Conservation (phyloP, 2,888 invertebrate genomes). For the Petrophora chlorosata region DNA sequence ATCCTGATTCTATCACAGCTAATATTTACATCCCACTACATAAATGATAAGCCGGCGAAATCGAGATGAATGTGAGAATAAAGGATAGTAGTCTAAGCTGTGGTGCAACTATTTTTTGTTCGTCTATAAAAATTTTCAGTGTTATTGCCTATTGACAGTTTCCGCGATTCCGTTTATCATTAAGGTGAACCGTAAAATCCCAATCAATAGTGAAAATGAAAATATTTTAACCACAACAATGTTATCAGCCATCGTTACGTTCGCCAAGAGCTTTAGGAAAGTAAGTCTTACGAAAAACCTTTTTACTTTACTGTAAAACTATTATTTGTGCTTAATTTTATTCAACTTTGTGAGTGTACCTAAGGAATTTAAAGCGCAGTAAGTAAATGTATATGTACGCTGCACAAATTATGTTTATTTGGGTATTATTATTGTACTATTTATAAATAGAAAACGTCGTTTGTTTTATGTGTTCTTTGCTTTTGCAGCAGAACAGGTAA, state of each 20-base stretch:
- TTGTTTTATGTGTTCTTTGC: too few relatives aligned
- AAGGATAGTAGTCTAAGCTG: background rate
- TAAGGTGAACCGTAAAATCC: background rate
- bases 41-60: conserved; percentile 5
- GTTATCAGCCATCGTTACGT: conserved; percentile 6
- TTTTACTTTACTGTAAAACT: background rate
- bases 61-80: background rate
- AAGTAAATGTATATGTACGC: too few relatives aligned
- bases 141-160: conserved; percentile 10
- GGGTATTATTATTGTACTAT: too few relatives aligned
- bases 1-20: conserved; percentile 46
- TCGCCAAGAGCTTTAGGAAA: conserved; percentile 8
- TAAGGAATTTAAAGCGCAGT: too few relatives aligned
- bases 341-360: too few relatives aligned
- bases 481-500: too few relatives aligned
- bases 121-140: background rate
- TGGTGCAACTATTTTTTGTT: background rate
- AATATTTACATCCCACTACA: conserved; percentile 51
- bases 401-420: too few relatives aligned
- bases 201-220: conserved; percentile 16
- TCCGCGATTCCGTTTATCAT: conserved; percentile 11
- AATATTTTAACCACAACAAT: conserved; percentile 2
- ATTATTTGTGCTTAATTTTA: too few relatives aligned
- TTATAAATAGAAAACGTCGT: too few relatives aligned
- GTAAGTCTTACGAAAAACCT: conserved; percentile 6